Conservation (phyloP, 2,113 vertebrate genomes). For the human region DNA sequence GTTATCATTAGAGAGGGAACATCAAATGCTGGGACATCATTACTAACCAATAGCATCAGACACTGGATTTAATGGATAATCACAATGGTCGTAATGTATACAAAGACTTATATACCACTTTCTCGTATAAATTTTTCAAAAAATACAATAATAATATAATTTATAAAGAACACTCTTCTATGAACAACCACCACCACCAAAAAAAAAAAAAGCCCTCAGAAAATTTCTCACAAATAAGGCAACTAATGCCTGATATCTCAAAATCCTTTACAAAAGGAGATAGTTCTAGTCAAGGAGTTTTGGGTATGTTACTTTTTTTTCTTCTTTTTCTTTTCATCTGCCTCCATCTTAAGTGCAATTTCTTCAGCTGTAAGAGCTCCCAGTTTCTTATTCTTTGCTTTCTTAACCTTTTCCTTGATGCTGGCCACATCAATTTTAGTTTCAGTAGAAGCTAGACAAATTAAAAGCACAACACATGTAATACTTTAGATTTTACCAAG, state of each 20-base stretch:
- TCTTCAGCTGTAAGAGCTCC: conserved; percentile 92
- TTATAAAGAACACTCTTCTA: neutral
- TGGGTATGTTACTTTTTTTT: conserved; percentile 79
- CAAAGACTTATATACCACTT: neutral
- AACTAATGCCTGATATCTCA: neutral
- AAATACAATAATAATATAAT: conserved; percentile 18
- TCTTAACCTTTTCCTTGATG: conserved; percentile 96
- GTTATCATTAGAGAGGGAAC: neutral
- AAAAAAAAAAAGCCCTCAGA: too few relatives aligned
- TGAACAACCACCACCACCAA: neutral
- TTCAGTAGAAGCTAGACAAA: conserved; percentile 86
- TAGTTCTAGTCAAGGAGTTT: neutral
- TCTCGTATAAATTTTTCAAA: neutral
- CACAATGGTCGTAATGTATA: neutral
- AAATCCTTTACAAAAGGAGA: conserved; percentile 78
- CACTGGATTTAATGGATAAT: neutral
- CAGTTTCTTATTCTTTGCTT: conserved; percentile 95
- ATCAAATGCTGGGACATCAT: neutral
- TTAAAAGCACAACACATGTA: conserved; percentile 20
- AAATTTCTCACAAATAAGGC: conserved; percentile 14
- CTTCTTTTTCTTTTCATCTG: conserved; percentile 88
- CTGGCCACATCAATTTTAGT: conserved; percentile 92
- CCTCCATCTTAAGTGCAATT: conserved; percentile 81
- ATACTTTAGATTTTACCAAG: neutral
- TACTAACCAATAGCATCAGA: neutral